phyloP scores from a whole-genome alignment of 2,797 vertebrate species.

The Melanotaenia nigrans region DNA sequence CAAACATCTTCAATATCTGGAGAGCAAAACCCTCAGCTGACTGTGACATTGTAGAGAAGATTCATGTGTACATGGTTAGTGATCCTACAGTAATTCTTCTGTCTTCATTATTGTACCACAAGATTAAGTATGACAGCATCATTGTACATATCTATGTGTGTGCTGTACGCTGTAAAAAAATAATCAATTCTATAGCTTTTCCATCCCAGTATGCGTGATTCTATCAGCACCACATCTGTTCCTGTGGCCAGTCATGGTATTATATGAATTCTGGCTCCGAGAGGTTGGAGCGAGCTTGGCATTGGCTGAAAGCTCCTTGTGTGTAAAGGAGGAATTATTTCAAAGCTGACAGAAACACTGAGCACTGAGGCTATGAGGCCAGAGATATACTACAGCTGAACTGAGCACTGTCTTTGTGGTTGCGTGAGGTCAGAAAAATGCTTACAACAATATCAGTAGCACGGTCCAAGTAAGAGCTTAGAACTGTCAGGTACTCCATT shows the following conservation, averaged over 20 bases:
- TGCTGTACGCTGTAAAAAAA: neutral
- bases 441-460: slow-evolving; percentile 65
- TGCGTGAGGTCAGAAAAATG: slow-evolving; percentile 73
- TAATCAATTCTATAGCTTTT: slow-evolving; percentile 12
- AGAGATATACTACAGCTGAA: slow-evolving; percentile 48
- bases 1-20: slow-evolving; percentile 8
- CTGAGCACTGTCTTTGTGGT: slow-evolving; percentile 55
- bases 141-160: neutral
- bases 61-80: slow-evolving; percentile 24
- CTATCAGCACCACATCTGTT: slow-evolving; percentile 63
- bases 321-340: slow-evolving; percentile 68
- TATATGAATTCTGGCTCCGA: slow-evolving; percentile 57
- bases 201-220: slow-evolving; percentile 37
- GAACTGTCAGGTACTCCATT: slow-evolving; percentile 64
- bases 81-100: slow-evolving; percentile 45
- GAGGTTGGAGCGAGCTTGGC: slow-evolving; percentile 55
- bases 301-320: slow-evolving; percentile 67
- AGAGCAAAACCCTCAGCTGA: slow-evolving; percentile 15
- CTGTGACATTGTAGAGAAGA: slow-evolving; percentile 11
- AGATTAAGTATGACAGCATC: slow-evolving; percentile 30
- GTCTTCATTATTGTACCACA: slow-evolving; percentile 36
- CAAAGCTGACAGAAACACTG: slow-evolving; percentile 63
- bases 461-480: slow-evolving; percentile 59
- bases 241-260: slow-evolving; percentile 49
- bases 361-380: slow-evolving; percentile 48